phyloP scores from a whole-genome alignment of 37 sponge, comb jelly and placozoan species.

The Tethya wilhelma region DNA sequence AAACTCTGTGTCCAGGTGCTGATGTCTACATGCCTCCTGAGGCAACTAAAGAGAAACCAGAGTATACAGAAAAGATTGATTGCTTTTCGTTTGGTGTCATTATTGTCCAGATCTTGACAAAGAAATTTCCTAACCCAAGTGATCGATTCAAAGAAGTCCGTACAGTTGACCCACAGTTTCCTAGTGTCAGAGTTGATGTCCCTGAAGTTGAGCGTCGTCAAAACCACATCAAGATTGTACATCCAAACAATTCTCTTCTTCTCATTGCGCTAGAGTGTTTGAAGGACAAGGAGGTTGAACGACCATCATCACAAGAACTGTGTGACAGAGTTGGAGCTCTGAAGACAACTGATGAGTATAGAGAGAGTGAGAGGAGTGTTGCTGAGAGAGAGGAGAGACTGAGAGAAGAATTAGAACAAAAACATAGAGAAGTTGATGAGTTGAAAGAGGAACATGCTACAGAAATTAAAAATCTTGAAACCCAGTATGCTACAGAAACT shows the following conservation, averaged over 20 bases:
- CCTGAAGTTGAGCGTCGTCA: neutral
- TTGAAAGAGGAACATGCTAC: no score
- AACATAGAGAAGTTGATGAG: no score
- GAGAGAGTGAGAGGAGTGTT: neutral
- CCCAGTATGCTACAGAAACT: no score
- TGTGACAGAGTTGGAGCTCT: neutral
- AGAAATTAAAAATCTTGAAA: no score
- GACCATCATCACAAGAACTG: neutral
- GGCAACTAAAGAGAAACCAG: neutral
- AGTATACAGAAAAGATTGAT: conserved; percentile 7
- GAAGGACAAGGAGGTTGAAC: neutral
- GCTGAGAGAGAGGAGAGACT: no score
- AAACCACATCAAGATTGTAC: neutral
- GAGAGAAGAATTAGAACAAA: no score
- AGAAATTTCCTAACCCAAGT: neutral
- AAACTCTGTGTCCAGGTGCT: conserved; percentile 11
- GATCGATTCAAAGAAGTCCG: neutral
- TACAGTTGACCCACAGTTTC: neutral
- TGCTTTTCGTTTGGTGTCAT: conserved; percentile 7
- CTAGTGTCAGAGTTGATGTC: neutral
- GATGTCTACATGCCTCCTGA: conserved; percentile 13
- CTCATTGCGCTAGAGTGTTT: conserved; percentile 4
- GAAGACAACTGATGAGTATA: neutral
- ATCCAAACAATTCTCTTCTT: neutral
- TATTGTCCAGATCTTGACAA: neutral